These are phyloP conservation scores for Serripes groenlandicus DNA, from an alignment of 2,888 invertebrate genomes.

Conservation along the genomic window DNA sequence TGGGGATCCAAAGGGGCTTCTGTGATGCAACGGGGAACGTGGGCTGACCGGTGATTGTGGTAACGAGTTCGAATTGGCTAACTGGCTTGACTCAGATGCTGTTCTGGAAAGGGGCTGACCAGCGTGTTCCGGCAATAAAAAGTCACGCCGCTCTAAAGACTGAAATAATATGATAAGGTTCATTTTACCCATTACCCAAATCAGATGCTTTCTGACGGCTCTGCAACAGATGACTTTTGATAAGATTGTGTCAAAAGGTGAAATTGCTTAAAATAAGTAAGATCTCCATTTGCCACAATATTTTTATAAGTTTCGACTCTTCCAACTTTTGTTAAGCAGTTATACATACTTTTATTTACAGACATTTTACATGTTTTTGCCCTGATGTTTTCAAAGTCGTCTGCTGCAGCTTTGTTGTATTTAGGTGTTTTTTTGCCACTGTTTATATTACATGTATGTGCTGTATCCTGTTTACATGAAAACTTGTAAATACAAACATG, in stretches of 20 bases:
- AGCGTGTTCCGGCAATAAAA: conserved; percentile 83
- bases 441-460: no score
- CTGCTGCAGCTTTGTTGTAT: no score
- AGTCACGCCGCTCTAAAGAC: conserved; percentile 76
- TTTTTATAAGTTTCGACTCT: no score
- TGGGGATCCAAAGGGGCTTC: conserved; percentile 89
- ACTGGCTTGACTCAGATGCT: conserved; percentile 68
- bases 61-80: conserved; percentile 73
- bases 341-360: no score
- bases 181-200: not conserved
- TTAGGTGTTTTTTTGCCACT: no score
- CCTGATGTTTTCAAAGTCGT: no score
- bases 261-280: not conserved
- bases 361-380: no score
- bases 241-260: not conserved
- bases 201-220: not conserved
- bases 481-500: no score
- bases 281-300: not conserved
- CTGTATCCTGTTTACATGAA: no score
- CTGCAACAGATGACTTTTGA: not conserved
- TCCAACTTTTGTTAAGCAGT: no score
- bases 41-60: conserved; percentile 78
- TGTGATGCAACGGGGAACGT: conserved; percentile 69
- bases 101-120: conserved; percentile 58
- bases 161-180: conserved; percentile 56